Base-by-base conservation (phyloP, 1,140 invertebrate genomes). In the Neodiprion pinetum region DNA sequence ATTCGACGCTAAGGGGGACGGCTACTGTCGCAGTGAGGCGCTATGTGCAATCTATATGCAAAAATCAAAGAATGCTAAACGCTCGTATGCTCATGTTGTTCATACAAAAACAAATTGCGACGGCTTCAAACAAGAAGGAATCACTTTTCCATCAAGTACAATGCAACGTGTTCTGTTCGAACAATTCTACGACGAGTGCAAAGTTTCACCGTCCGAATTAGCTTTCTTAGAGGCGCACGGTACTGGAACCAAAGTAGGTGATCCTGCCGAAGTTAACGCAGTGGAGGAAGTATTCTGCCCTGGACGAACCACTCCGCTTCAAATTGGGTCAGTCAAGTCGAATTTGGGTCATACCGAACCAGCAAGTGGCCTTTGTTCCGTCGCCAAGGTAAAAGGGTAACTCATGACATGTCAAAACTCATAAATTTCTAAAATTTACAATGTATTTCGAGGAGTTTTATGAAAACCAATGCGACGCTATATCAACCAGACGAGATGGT, bases 291-390 rank as follows among this genome's bases (percentile, higher is more conserved):
- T 96, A 12, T 94, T 97, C 82, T 95, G 94, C 79, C 92, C 88
- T 12, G 91, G 91, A n/a, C 86, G 92, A 9, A 85, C 84, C 0
- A 88, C 86, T 12, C 94, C 96, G 0, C 87, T 98, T 0, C 83
- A 92, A 28, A 93, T 97, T 80, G 96, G 96, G 2, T 95, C 96
- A 0, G 91, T 96, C 4, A 98, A 98, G 84, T 96, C 95, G 0
- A 97, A 97, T 86, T 92, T 97, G 84, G 96, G 96, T 0, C 96
- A 98, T 86, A 92, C 95, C 8, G 96, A 98, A 87, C 93, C 95
- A 12, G 93, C 94, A 1, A 96, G 95, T 9, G 96, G 95, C 74
- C 86, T 95, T 1, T 95, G 94, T 83, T 93, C 94, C 7, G 81
- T 97, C 61, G 91, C 93, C 10, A 97, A 97, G 88, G 92, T 95